Evolutionary conservation across 2,888 invertebrate genomes (phyloP), one percentile per base, ranked within the genome.

Genomic region (Meiosimyza decipiens): DNA sequence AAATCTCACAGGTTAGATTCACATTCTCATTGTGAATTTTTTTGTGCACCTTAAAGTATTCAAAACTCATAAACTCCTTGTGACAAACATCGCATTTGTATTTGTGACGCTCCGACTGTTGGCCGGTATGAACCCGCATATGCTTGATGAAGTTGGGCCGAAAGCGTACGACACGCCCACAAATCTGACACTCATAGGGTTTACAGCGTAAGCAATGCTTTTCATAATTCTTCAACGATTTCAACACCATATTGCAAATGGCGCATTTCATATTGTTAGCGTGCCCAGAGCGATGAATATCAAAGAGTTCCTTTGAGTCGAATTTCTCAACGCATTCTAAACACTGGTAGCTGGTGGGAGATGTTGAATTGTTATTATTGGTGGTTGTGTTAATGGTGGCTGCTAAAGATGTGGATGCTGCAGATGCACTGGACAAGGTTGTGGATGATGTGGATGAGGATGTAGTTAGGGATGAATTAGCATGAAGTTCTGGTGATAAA

Each of bases 31-130:
- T 89, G 83, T 90, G 90, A 50, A 88, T 90, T 80, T 90, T 90
- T 78, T 89, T 89, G 84, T 91, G 91, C 70, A 90, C 90, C 79
- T 88, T 87, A 74, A 89, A 89, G 86, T 89, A 89, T 49, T 89
- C 88, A 70, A 88, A 85, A 76, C 89, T 88, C 83, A 88, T 89
- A 75, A 90, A 90, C 78, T 89, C 89, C 80, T 90, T 89, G 77
- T 88, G 88, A 80, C 90, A 90, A 11, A 88, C 86, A 68, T 88
- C 88, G 79, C 90, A 90, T 78, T 88, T 88, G 80, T 89, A 90
- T 75, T 89, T 89, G 74, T 88, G 86, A 59, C 87, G 80, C 76
- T 87, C 86, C 71, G 87, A 87, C 70, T 85, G 84, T 67, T 87
- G 86, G 0, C 85, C 86, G 52, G 86, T 87, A 63, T 87, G 87